Evolutionary conservation across 2,888 invertebrate species (phyloP).

Genomic region (Epinotia brunnichana): DNA sequence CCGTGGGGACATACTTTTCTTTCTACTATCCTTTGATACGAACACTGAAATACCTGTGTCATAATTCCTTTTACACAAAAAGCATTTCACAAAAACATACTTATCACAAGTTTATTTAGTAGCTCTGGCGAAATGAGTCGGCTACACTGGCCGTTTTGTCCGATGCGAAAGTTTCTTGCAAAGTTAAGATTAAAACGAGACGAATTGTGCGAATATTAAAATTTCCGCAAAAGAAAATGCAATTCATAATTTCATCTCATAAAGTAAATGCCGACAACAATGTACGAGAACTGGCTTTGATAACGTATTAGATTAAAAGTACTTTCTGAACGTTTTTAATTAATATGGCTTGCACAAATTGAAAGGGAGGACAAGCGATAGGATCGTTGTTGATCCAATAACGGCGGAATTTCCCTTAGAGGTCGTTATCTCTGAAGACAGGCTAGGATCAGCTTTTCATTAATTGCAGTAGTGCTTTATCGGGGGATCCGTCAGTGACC

Average conservation of each 20-base stretch:
- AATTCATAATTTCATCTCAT: constrained; percentile 28
- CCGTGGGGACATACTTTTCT: constrained; percentile 51
- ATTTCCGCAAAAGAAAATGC: constrained; percentile 49
- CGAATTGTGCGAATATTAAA: constrained; percentile 67
- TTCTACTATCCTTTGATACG: constrained; percentile 54
- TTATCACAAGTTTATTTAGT: constrained; percentile 62
- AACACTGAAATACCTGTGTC: constrained; percentile 58
- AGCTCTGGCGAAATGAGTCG: constrained; percentile 56
- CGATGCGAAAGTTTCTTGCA: constrained; percentile 62
- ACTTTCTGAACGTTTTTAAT: constrained; percentile 55
- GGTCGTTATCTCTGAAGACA: constrained; percentile 66
- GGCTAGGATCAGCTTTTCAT: constrained; percentile 75
- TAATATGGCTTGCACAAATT: constrained; percentile 60
- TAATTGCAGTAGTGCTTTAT: constrained; percentile 74
- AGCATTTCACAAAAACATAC: constrained; percentile 55
- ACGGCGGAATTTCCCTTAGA: constrained; percentile 51
- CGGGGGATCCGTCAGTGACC: constrained; percentile 64
- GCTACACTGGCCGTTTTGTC: constrained; percentile 54
- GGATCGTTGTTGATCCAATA: constrained; percentile 66
- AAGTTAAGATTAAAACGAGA: constrained; percentile 71
- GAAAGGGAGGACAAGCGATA: constrained; percentile 53
- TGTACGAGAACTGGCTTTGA: constrained; percentile 7
- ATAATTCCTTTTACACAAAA: constrained; percentile 57
- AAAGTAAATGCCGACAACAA: constrained; percentile 29
- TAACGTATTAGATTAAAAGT: constrained; percentile 27